These are phyloP conservation scores for Lamellibrachia satsuma DNA, from an alignment of 2,888 invertebrate species.

Conservation along the genomic window DNA sequence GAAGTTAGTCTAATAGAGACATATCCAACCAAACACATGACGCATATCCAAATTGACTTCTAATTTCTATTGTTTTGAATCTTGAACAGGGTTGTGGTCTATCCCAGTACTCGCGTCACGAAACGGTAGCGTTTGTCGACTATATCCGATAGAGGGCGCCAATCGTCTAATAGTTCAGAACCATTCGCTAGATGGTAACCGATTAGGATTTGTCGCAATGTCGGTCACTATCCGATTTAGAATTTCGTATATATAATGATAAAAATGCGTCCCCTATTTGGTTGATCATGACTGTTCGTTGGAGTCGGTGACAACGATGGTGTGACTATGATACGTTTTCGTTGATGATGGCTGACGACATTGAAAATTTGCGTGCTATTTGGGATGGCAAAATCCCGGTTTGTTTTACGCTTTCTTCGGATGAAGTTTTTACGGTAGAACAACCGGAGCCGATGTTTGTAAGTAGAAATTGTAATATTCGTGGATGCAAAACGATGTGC, in stretches of 20 bases:
- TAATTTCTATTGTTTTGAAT: no score
- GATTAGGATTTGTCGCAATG: neutral
- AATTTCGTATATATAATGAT: neutral
- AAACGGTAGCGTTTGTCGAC: no score
- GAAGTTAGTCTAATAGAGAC: no score
- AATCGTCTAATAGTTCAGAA: neutral
- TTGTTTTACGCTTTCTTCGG: conserved; percentile 86
- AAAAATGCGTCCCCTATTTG: neutral
- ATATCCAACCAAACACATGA: no score
- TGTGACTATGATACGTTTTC: conserved; percentile 11
- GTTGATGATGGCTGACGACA: conserved; percentile 85
- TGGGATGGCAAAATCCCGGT: conserved; percentile 96
- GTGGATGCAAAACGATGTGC: neutral
- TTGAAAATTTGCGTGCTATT: conserved; percentile 91
- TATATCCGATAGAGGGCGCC: neutral
- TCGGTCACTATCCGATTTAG: neutral
- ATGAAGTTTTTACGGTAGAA: conserved; percentile 86
- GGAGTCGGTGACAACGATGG: neutral
- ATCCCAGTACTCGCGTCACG: no score
- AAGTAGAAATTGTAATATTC: conserved; percentile 38
- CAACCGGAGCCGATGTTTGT: conserved; percentile 80
- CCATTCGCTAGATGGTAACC: conserved; percentile 13
- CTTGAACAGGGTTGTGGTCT: no score
- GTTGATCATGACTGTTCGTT: neutral
- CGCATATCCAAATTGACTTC: no score